Percentiles rank a stretch among this genome's conserved stretches.
These are phyloP conservation scores for Chironex yamaguchii DNA, from an alignment of 30 jellyfish, hydroid and myxozoan species.

Conservation along the genomic window DNA sequence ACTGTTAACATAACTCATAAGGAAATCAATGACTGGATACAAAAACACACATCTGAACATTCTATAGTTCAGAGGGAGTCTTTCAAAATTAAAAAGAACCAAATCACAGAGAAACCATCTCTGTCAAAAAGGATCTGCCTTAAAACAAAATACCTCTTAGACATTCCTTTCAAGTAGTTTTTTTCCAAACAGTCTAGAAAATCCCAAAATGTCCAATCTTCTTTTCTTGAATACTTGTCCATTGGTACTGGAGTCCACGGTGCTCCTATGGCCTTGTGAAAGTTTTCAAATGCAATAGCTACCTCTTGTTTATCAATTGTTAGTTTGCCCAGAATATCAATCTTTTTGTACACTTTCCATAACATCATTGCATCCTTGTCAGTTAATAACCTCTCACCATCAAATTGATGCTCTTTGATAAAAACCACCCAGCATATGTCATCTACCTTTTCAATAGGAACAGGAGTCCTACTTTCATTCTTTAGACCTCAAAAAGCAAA, in stretches of 20 bases:
- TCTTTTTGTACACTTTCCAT: slow-evolving; percentile 81
- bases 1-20: too few species aligned
- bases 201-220: slow-evolving; percentile 84
- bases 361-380: slow-evolving; percentile 77
- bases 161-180: slow-evolving; percentile 63
- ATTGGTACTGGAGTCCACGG: slow-evolving; percentile 94
- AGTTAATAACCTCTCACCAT: slow-evolving; percentile 48
- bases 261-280: slow-evolving; percentile 91
- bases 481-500: slow-evolving; percentile 52
- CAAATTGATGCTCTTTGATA: slow-evolving; percentile 58
- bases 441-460: slow-evolving; percentile 45
- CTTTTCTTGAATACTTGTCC: slow-evolving; percentile 61
- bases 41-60: too few species aligned
- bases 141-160: too few species aligned
- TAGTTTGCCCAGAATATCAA: slow-evolving; percentile 71
- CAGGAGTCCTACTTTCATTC: too few species aligned
- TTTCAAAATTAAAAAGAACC: too few species aligned
- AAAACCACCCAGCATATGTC: slow-evolving; percentile 83
- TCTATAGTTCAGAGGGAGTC: too few species aligned
- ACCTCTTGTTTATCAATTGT: slow-evolving; percentile 86
- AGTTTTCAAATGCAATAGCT: slow-evolving; percentile 52
- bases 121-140: too few species aligned
- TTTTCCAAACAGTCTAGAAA: slow-evolving; percentile 87
- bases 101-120: too few species aligned
- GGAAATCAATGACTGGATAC: too few species aligned